Base-by-base conservation (phyloP, 2,888 invertebrate species). In the Lasius platythorax region DNA sequence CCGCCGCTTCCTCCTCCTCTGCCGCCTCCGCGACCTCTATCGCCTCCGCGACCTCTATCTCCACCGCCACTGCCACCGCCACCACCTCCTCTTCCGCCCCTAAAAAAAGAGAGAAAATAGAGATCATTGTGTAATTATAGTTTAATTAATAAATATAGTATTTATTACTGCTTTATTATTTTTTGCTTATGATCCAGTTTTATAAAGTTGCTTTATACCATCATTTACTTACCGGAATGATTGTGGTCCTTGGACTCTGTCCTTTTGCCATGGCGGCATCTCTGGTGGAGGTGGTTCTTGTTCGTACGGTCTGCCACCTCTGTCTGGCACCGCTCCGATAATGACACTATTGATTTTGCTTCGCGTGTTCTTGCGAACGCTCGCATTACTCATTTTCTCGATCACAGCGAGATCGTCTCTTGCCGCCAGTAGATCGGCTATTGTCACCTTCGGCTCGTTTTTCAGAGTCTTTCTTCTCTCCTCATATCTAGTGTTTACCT, bases 201-300 rank as follows among this genome's bases (percentile, higher is more conserved):
- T 30, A 56, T 61, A 74, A 18, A 67, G 46, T 61, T 64, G 2
- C 9, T 61, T 18, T 37, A 64, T 37, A 43, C 37, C 37, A 43
- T 8, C 5, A 15, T 43, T 85, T 28, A 8, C 76, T 84, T 86
- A 94, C 93, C 91, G 84, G 46, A 87, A 89, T 11, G 86, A 83
- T 82, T 86, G 85, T 12, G 96, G 95, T 50, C 96, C 96, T 50
- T 96, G 92, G 0, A 96, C 95, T 56, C 96, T 95, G 75, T 96
- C 95, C 92, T 98, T 98, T 93, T 97, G 97, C 98, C 99, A 99
- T 0, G 98, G 97, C 0, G 99, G 99, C 99, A 99, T 99, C 95
- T 99, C 99, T 0, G 99, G 99, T 0, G 99, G 98, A 0, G 99
- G 99, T 0, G 98, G 97, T 87, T 98, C 98, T 91, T 98, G 97